Evolutionary conservation across 2,113 vertebrate genomes (phyloP).

Genomic region (Ranitomeya variabilis): DNA sequence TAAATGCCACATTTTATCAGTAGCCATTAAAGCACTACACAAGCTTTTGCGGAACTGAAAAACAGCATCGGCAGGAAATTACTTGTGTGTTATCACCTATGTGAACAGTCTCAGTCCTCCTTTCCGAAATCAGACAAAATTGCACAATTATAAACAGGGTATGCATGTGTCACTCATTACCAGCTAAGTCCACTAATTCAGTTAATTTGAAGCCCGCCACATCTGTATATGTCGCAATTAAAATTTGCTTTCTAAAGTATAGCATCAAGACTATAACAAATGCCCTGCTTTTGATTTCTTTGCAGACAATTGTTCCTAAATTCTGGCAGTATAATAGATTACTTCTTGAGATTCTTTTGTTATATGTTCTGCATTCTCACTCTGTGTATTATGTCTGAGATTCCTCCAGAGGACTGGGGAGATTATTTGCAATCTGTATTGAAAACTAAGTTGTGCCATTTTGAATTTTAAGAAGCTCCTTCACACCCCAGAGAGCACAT

Average conservation of each 20-base stretch:
- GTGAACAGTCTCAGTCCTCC: neutral
- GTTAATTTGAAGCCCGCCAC: no score
- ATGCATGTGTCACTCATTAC: no score
- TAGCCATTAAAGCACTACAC: neutral
- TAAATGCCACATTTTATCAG: constrained; percentile 17
- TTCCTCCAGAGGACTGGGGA: neutral
- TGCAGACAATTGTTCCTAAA: neutral
- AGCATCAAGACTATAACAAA: neutral
- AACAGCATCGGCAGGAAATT: neutral
- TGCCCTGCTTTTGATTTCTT: neutral
- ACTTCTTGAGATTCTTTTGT: neutral
- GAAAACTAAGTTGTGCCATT: neutral
- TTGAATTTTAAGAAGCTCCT: neutral
- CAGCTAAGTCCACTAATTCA: no score
- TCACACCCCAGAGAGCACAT: neutral
- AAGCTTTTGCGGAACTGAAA: neutral
- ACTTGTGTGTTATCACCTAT: neutral
- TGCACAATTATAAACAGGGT: neutral
- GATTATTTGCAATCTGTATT: neutral
- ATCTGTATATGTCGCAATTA: neutral
- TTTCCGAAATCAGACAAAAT: neutral
- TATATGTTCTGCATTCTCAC: neutral
- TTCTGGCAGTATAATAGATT: neutral
- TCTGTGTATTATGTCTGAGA: neutral
- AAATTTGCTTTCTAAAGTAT: neutral